Base-by-base conservation (phyloP, 1,140 invertebrate species). In the Drosophila seguyi region DNA sequence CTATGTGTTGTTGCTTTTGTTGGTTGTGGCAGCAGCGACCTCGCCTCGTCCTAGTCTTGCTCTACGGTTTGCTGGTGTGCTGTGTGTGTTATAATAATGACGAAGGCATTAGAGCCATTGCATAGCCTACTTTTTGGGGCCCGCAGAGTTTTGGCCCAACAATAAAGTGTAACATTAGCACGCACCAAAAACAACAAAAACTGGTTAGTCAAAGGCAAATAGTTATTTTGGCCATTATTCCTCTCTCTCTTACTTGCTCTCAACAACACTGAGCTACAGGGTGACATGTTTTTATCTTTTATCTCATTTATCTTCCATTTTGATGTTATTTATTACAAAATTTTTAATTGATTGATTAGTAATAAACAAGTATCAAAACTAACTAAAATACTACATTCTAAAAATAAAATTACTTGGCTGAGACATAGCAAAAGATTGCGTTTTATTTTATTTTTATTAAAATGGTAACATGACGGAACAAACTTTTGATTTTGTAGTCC, bases 101-200 rank as follows among this genome's bases (percentile, higher is more conserved):
- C 77, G 69, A 78, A 90, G 81, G 79, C 84, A 84, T 88, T 90
- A 88, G 85, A 84, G 68, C 65, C 81, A 84, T 65, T 90, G 84
- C 84, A 87, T 87, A 87, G 84, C 84, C 85, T 88, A 87, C 73
- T 81, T 90, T 90, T 68, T 78, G 75, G 77, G 77, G 66, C 75
- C 52, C 75, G 52, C 50, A 39, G 55, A 71, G 75, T 61, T 59
- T 72, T 56, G 36, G 68, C 22, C 41, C 76, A 83, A 88, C 67
- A 80, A 77, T 78, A 84, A 84, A 84, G 76, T 80, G 77, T 84
- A 69, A 87, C 61, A 90, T 81, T 90, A 87, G 77, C 85, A 87
- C 80, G 85, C 84, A 87, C 76, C 69, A 73, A 60, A 48, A 88
- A 56, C 84, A 83, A 72, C 68, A 71, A 68, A 67, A 71, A 66